These are phyloP conservation scores for Silurus lanzhouensis DNA, from an alignment of 2,797 vertebrate genomes.

Conservation along the genomic window DNA sequence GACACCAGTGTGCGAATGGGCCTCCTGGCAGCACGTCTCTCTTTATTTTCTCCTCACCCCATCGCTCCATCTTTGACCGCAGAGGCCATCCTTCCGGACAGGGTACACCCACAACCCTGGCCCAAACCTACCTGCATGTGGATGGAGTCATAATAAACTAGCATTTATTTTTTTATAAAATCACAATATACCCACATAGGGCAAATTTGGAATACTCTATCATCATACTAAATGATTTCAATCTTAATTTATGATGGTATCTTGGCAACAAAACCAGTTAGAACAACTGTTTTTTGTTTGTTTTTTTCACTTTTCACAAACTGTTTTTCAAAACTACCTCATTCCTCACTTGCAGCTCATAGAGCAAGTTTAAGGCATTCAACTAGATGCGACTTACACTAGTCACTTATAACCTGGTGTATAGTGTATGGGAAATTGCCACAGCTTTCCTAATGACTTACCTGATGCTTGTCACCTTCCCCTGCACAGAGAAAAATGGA, in stretches of 20 bases:
- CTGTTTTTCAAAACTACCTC: slow-evolving; percentile 22
- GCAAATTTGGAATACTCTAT: neutral
- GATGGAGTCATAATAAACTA: slow-evolving; percentile 61
- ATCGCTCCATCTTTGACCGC: slow-evolving; percentile 71
- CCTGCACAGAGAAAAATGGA: neutral
- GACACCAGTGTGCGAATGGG: slow-evolving; percentile 83
- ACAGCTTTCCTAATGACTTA: neutral
- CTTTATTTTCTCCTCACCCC: slow-evolving; percentile 77
- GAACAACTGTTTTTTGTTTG: neutral
- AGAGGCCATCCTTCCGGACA: slow-evolving; percentile 68
- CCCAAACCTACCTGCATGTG: slow-evolving; percentile 65
- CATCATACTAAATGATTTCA: neutral
- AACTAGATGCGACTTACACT: neutral
- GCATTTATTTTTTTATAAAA: neutral
- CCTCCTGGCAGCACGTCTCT: slow-evolving; percentile 78
- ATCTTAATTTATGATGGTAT: neutral
- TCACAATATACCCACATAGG: neutral
- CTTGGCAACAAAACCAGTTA: neutral
- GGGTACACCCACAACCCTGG: slow-evolving; percentile 66
- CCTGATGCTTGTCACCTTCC: neutral
- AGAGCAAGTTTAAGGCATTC: neutral
- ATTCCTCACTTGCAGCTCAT: neutral
- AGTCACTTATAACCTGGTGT: neutral
- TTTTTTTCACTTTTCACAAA: neutral
- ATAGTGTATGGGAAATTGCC: neutral